These are phyloP conservation scores for Otolemur garnettii DNA, from an alignment of 2,113 vertebrate species.

Conservation along the genomic window DNA sequence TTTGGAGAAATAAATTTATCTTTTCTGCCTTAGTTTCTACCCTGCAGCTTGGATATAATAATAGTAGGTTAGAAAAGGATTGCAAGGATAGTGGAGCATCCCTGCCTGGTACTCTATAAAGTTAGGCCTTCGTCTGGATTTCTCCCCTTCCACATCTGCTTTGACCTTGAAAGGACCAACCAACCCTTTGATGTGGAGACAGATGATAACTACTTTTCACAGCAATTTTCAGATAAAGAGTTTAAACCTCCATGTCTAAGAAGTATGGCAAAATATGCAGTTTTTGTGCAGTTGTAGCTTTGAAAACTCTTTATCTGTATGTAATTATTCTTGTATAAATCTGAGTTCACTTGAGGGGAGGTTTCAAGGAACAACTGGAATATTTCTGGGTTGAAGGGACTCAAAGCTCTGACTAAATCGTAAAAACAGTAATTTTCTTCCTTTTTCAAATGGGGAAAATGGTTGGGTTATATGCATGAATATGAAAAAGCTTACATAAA, in stretches of 20 bases:
- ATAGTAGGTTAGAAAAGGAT: neutral
- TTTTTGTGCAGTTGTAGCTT: neutral
- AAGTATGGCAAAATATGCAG: neutral
- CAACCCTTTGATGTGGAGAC: neutral
- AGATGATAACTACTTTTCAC: neutral
- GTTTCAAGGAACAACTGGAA: neutral
- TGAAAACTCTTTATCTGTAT: neutral
- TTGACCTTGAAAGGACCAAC: neutral
- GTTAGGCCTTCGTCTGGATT: neutral
- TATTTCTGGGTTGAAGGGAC: conserved; percentile 26
- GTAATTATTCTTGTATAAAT: neutral
- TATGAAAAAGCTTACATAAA: conserved; percentile 2
- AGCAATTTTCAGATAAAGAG: neutral
- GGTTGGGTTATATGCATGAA: neutral
- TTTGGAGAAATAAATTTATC: neutral
- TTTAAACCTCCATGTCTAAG: neutral
- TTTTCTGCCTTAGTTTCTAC: conserved; percentile 7
- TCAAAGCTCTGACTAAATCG: conserved; percentile 44
- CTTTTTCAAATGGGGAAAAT: neutral
- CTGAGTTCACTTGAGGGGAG: neutral
- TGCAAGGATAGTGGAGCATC: neutral
- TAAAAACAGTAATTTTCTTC: neutral
- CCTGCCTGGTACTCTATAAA: neutral
- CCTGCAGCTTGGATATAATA: no score
- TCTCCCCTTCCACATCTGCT: neutral